These are phyloP conservation scores for Ormyrus nitidulus DNA, from an alignment of 2,888 invertebrate genomes.

Conservation along the genomic window DNA sequence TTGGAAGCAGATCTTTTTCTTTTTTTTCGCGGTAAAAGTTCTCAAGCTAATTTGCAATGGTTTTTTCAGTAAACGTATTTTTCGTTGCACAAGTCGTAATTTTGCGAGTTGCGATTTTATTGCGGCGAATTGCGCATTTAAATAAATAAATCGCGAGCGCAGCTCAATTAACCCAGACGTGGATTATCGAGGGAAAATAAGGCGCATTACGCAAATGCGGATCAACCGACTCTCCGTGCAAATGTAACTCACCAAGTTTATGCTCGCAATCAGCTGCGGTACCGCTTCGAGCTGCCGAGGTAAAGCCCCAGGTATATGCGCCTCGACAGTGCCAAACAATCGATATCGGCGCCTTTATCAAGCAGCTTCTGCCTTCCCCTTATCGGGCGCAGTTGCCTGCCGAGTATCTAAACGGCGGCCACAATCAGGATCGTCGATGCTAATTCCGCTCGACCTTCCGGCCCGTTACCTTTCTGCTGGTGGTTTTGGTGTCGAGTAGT, in stretches of 20 bases:
- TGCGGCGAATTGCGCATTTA: neutral
- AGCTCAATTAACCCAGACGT: neutral
- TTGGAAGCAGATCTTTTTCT: too few relatives aligned
- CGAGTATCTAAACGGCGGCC: slow-evolving; percentile 7
- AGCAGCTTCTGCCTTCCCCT: slow-evolving; percentile 3
- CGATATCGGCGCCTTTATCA: slow-evolving; percentile 2
- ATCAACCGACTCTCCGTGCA: slow-evolving; percentile 17
- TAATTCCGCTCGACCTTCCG: too few relatives aligned
- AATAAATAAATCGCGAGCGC: neutral
- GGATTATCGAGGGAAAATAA: slow-evolving; percentile 2
- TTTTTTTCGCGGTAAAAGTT: neutral
- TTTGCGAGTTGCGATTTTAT: slow-evolving; percentile 14
- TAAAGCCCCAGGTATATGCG: neutral
- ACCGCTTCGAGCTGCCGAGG: neutral
- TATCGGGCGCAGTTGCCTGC: neutral
- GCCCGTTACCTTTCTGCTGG: too few relatives aligned
- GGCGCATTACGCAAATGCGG: slow-evolving; percentile 20
- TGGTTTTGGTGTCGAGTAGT: too few relatives aligned
- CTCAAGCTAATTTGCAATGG: too few relatives aligned
- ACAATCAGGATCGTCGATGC: too few relatives aligned
- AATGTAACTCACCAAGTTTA: slow-evolving; percentile 10
- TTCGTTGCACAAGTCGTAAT: slow-evolving; percentile 7
- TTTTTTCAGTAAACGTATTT: neutral
- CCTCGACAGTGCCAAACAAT: neutral
- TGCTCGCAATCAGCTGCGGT: slow-evolving; percentile 7